These are phyloP conservation scores for Leucophenga maculata DNA, from an alignment of 2,888 invertebrate species.

Conservation along the genomic window DNA sequence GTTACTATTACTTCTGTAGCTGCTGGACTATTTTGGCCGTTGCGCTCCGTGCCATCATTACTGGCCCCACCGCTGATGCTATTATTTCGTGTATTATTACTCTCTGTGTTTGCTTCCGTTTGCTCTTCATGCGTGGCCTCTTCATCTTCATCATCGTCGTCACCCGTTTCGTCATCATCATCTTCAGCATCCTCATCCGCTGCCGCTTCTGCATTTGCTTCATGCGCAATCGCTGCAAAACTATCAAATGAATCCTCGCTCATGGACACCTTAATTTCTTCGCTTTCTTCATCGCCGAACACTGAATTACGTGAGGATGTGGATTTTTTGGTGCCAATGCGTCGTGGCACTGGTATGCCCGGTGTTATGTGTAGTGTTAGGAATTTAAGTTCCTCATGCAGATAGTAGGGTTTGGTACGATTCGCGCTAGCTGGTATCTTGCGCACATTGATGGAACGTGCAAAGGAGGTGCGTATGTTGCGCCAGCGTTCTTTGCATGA, in stretches of 20 bases:
- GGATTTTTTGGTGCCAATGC: constrained; percentile 31
- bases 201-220: neutral
- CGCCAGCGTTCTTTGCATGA: constrained; percentile 69
- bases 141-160: constrained; percentile 20
- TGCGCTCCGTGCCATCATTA: neutral
- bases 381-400: constrained; percentile 57
- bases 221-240: constrained; percentile 42
- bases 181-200: constrained; percentile 31
- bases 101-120: constrained; percentile 4
- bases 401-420: constrained; percentile 58
- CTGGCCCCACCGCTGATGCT: neutral
- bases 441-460: constrained; percentile 66
- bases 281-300: constrained; percentile 45
- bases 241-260: constrained; percentile 52
- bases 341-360: constrained; percentile 50
- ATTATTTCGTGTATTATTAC: neutral
- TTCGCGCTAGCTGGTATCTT: constrained; percentile 58
- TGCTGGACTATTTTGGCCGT: constrained; percentile 13
- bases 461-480: constrained; percentile 68
- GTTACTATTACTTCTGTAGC: constrained; percentile 19
- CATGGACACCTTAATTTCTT: constrained; percentile 44
- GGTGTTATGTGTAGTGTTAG: constrained; percentile 56
- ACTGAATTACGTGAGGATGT: constrained; percentile 31
- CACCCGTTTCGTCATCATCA: neutral
- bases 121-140: constrained; percentile 5